Evolutionary conservation across 2,797 vertebrate species (phyloP).

Genomic region (Lycodopsis pacificus): DNA sequence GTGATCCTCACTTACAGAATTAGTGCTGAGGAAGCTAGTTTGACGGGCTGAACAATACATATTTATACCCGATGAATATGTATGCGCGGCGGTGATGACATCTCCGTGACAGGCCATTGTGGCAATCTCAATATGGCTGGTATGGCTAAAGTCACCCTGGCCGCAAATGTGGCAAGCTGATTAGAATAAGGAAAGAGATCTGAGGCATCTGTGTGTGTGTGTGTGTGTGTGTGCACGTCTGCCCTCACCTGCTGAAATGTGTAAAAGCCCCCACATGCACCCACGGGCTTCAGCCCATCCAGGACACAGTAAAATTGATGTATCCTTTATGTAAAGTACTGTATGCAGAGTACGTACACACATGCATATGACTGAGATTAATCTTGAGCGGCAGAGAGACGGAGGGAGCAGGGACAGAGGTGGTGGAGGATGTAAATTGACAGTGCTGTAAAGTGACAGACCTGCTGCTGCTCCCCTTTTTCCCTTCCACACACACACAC

Average conservation of each 20-base stretch:
- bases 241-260: conserved; percentile 66
- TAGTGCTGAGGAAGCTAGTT: conserved; percentile 73
- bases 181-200: conserved; percentile 73
- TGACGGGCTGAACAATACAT: conserved; percentile 70
- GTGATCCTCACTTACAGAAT: conserved; percentile 62
- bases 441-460: conserved; percentile 81
- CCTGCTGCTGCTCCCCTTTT: conserved; percentile 69
- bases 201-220: conserved; percentile 14
- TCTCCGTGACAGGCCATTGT: conserved; percentile 67
- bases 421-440: conserved; percentile 79
- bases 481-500: background rate
- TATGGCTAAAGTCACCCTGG: conserved; percentile 82
- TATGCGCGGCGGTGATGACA: conserved; percentile 66
- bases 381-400: conserved; percentile 72
- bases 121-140: conserved; percentile 74
- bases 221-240: conserved; percentile 3
- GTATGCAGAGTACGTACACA: conserved; percentile 83
- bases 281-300: conserved; percentile 53
- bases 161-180: conserved; percentile 70
- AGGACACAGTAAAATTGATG: conserved; percentile 81
- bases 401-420: conserved; percentile 54
- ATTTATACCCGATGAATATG: conserved; percentile 81
- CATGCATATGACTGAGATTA: conserved; percentile 84
- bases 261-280: conserved; percentile 53
- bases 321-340: conserved; percentile 83